Conservation (phyloP, 2,797 vertebrate species). For the Paguma larvata region DNA sequence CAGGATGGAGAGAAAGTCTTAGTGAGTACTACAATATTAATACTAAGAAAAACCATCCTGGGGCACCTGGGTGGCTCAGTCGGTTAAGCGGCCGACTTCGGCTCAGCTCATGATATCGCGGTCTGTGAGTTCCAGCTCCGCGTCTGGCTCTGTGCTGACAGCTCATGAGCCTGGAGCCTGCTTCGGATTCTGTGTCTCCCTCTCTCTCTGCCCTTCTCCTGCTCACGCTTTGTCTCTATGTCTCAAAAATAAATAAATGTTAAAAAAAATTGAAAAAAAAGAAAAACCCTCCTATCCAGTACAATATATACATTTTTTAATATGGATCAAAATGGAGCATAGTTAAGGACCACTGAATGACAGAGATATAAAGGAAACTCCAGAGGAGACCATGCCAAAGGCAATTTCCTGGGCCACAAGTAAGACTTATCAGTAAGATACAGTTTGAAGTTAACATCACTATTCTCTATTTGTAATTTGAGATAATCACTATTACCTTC, state of each 20-base stretch:
- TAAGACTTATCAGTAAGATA: neutral
- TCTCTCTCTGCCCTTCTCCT: no score
- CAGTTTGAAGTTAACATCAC: neutral
- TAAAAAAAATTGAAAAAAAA: no score
- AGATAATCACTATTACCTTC: neutral
- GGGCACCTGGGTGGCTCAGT: no score
- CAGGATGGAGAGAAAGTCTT: neutral
- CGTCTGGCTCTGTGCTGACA: no score
- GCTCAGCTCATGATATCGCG: no score
- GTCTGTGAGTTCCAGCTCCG: no score
- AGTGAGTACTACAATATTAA: neutral
- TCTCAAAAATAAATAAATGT: no score
- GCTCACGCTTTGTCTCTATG: no score
- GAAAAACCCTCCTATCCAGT: no score
- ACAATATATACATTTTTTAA: neutral
- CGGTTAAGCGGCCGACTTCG: no score
- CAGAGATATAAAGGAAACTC: neutral
- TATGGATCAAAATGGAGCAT: neutral
- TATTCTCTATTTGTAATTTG: neutral
- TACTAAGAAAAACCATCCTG: neutral
- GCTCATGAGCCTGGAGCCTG: no score
- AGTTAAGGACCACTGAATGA: neutral
- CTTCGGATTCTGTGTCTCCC: no score
- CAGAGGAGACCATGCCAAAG: neutral
- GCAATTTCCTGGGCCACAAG: neutral